Evolutionary conservation across 2,888 invertebrate species (phyloP), one percentile per base, ranked within the genome.

Genomic region (Meganola albula): DNA sequence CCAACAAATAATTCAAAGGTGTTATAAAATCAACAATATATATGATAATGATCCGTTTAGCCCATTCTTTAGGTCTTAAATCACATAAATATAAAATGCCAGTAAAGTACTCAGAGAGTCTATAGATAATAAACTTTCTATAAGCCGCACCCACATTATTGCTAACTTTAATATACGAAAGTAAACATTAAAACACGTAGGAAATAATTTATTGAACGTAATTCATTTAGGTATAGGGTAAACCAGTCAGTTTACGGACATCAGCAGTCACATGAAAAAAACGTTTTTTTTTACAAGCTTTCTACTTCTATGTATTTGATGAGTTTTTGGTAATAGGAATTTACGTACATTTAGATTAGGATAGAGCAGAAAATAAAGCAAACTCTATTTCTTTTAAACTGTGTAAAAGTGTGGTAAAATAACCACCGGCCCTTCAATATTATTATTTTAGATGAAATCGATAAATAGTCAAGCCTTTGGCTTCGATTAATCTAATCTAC

Each of bases 111-210:
- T 35, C 37, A 50, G 48, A 38, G 37, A 37, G 44, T 48, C 44
- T 49, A 34, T 36, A 42, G 37, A 28, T 32, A 33, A 36, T 33
- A 34, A 48, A 63, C 66, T 64, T 64, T 64, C 63, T 34, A n/a
- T n/a, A n/a, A n/a, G n/a, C 64, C 32, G 32, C 44, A 30, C 48
- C 27, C 38, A 31, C 48, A 34, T 46, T 43, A 48, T 57, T 53
- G 54, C 58, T 48, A 54, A 57, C 50, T 59, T 50, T 48, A 56
- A 59, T 63, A 51, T 50, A 63, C 52, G 65, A 64, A 63, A 64
- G 59, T 53, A 63, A 58, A 58, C 56, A 57, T 57, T 47, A 56
- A 37, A 53, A 51, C 20, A 56, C 44, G 37, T 44, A 40, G 48
- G 33, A 47, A 60, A 56, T 63, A 60, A 63, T 52, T 60, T 62